phyloP scores from a whole-genome alignment of 2,797 vertebrate genomes.

The Salarias fasciatus region DNA sequence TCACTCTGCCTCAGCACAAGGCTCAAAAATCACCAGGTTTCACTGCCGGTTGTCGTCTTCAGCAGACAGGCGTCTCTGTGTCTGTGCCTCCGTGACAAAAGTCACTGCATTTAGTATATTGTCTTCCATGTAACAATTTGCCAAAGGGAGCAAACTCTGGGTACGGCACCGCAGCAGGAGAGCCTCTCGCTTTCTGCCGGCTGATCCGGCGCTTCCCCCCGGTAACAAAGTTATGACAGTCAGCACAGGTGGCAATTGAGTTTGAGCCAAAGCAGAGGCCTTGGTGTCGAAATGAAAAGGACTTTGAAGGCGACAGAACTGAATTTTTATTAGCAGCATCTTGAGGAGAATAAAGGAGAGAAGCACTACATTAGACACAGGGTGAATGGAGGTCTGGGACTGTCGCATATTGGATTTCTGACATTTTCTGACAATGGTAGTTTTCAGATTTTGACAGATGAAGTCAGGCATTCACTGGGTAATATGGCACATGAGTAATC shows the following conservation, averaged over 20 bases:
- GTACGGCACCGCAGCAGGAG: background rate
- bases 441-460: conserved; percentile 34
- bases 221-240: conserved; percentile 54
- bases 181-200: conserved; percentile 38
- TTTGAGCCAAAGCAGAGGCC: conserved; percentile 53
- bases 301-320: conserved; percentile 39
- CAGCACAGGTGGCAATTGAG: conserved; percentile 42
- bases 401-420: conserved; percentile 50
- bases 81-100: conserved; percentile 46
- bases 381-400: conserved; percentile 22
- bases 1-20: background rate
- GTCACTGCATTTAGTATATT: conserved; percentile 38
- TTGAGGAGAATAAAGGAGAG: conserved; percentile 29
- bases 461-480: conserved; percentile 19
- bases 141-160: conserved; percentile 39
- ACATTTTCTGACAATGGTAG: conserved; percentile 38
- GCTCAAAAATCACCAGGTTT: conserved; percentile 2
- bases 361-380: conserved; percentile 10
- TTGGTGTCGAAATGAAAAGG: conserved; percentile 39
- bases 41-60: background rate
- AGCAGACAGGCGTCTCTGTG: conserved; percentile 12
- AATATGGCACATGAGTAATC: conserved; percentile 36
- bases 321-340: conserved; percentile 55
- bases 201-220: conserved; percentile 31
- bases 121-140: conserved; percentile 34